phyloP scores from a whole-genome alignment of 2,888 invertebrate species.

The Nomada ruficornis region DNA sequence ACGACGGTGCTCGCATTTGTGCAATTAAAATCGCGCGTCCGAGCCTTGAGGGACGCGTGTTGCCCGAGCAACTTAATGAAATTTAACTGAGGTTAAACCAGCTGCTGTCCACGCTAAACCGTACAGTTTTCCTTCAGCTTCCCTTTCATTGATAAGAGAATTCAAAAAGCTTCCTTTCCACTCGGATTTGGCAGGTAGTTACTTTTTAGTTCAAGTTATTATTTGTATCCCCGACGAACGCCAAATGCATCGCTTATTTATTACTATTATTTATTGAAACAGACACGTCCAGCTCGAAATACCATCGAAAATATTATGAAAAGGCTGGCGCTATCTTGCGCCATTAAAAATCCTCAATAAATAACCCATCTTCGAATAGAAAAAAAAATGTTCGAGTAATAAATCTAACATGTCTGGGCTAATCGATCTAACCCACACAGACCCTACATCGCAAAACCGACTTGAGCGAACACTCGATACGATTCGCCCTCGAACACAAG shows the following conservation, averaged over 20 bases:
- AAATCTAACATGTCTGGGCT: not conserved
- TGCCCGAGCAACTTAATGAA: constrained; percentile 57
- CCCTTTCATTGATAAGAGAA: not conserved
- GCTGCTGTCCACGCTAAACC: constrained; percentile 15
- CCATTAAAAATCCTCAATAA: too few species aligned
- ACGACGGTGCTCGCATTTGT: constrained; percentile 47
- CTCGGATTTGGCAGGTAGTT: not conserved
- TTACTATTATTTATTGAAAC: too few species aligned
- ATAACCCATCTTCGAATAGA: too few species aligned
- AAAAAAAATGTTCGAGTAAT: too few species aligned
- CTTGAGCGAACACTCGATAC: not conserved
- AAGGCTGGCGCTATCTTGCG: too few species aligned
- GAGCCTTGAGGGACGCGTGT: constrained; percentile 45
- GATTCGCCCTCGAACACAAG: not conserved
- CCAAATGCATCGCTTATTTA: too few species aligned
- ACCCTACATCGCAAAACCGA: not conserved
- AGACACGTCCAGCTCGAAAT: too few species aligned
- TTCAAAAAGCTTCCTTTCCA: not conserved
- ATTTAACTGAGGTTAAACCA: constrained; percentile 64
- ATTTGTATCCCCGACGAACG: too few species aligned
- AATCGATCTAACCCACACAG: too few species aligned
- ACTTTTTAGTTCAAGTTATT: too few species aligned
- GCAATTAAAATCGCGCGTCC: constrained; percentile 60
- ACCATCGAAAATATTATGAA: too few species aligned
- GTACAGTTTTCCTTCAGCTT: constrained; percentile 4